These are phyloP conservation scores for Amphipoea lucens DNA, from an alignment of 2,888 invertebrate genomes.

Conservation along the genomic window DNA sequence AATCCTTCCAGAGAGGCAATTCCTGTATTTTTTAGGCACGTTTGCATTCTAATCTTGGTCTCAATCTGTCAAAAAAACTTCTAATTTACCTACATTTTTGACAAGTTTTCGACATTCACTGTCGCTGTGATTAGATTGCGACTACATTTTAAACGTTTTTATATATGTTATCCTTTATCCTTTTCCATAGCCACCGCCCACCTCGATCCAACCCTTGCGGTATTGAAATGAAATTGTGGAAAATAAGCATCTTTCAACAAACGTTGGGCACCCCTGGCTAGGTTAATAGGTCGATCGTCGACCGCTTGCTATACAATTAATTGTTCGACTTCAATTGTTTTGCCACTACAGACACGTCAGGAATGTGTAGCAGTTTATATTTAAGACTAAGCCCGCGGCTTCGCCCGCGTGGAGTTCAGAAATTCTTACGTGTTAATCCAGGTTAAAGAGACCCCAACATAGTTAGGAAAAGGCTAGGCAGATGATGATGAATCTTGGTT, in stretches of 20 bases:
- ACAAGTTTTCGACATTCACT: too few species aligned
- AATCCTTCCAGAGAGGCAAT: neutral
- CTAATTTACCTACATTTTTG: too few species aligned
- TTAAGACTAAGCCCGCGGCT: neutral
- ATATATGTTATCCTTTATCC: neutral
- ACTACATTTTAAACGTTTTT: too few species aligned
- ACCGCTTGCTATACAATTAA: slow-evolving; percentile 78
- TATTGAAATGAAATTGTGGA: neutral
- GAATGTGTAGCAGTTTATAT: slow-evolving; percentile 48
- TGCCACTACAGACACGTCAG: slow-evolving; percentile 37
- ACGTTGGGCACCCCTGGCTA: slow-evolving; percentile 76
- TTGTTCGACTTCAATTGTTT: slow-evolving; percentile 59
- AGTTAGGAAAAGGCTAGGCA: too few species aligned
- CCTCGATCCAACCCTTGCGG: neutral
- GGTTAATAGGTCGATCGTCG: slow-evolving; percentile 88
- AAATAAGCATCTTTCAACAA: neutral
- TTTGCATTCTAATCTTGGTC: too few species aligned
- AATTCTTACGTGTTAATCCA: neutral
- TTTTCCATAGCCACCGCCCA: neutral
- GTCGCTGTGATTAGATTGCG: too few species aligned
- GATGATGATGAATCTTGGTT: neutral
- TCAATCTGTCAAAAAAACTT: too few species aligned
- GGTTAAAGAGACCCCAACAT: too few species aligned
- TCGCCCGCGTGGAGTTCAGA: neutral
- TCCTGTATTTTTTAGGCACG: too few species aligned